Conservation (phyloP, 2,888 invertebrate species). For the Agonopterix subpropinquella region DNA sequence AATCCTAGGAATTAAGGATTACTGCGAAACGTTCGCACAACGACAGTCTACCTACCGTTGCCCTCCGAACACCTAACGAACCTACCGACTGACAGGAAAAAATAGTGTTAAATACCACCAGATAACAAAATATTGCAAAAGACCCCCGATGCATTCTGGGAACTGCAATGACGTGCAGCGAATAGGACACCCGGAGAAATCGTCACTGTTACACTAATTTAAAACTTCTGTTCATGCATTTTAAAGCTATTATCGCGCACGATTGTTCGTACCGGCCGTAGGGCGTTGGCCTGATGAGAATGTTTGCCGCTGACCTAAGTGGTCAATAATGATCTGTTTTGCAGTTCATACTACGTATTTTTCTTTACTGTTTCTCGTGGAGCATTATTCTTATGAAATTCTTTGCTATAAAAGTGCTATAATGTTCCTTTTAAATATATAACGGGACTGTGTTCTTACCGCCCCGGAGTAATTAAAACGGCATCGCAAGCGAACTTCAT, state of each 20-base stretch:
- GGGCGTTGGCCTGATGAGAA: conserved; percentile 70
- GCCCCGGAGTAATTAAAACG: conserved; percentile 54
- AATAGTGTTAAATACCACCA: conserved; percentile 44
- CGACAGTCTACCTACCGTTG: too few relatives aligned
- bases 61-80: neutral
- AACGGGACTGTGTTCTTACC: conserved; percentile 12
- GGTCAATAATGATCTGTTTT: conserved; percentile 72
- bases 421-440: neutral
- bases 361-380: conserved; percentile 43
- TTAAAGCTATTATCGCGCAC: conserved; percentile 37
- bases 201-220: conserved; percentile 36
- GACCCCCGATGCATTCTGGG: conserved; percentile 66
- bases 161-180: conserved; percentile 64
- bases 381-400: conserved; percentile 11
- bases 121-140: conserved; percentile 58
- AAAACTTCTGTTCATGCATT: conserved; percentile 25
- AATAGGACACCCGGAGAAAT: conserved; percentile 30
- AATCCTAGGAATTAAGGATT: neutral
- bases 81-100: conserved; percentile 33
- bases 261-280: conserved; percentile 33
- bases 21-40: too few relatives aligned
- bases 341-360: conserved; percentile 45
- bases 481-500: conserved; percentile 55
- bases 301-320: conserved; percentile 70
- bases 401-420: conserved; percentile 1